phyloP scores from a whole-genome alignment of 2,797 vertebrate species.

The Mormyrops boulengeri region DNA sequence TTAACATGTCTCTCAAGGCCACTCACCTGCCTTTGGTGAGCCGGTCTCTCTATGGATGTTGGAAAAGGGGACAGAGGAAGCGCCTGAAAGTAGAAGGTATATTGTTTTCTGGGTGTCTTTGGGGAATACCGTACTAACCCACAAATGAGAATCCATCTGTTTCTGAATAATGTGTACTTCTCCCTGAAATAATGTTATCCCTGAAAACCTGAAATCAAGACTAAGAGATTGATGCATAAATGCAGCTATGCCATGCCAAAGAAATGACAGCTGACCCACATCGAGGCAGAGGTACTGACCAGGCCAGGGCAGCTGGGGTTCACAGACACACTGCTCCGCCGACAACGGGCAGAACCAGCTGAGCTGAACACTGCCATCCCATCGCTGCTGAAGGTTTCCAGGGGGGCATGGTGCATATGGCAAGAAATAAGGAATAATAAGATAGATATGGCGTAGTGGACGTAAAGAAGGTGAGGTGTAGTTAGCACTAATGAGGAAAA shows the following conservation, averaged over 20 bases:
- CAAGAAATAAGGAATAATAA: neutral
- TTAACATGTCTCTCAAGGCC: neutral
- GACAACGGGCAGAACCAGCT: constrained; percentile 53
- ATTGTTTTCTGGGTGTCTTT: neutral
- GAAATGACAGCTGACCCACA: neutral
- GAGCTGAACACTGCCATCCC: constrained; percentile 61
- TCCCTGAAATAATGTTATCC: neutral
- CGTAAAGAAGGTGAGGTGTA: neutral
- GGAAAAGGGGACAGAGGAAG: constrained; percentile 60
- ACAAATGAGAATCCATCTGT: neutral
- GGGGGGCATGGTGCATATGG: neutral
- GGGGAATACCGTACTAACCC: neutral
- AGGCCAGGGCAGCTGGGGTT: constrained; percentile 66
- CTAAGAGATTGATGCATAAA: neutral
- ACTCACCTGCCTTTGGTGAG: constrained; percentile 63
- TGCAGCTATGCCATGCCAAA: neutral
- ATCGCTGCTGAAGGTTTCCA: constrained; percentile 46
- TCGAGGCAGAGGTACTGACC: constrained; percentile 41
- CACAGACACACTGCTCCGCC: constrained; percentile 71
- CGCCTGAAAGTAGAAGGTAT: constrained; percentile 41
- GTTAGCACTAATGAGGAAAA: neutral
- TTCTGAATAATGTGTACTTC: neutral
- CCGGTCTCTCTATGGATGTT: constrained; percentile 48
- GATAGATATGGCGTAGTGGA: neutral
- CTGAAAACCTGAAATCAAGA: neutral